phyloP scores from a whole-genome alignment of 2,113 vertebrate species.

The Cepphus grylle region DNA sequence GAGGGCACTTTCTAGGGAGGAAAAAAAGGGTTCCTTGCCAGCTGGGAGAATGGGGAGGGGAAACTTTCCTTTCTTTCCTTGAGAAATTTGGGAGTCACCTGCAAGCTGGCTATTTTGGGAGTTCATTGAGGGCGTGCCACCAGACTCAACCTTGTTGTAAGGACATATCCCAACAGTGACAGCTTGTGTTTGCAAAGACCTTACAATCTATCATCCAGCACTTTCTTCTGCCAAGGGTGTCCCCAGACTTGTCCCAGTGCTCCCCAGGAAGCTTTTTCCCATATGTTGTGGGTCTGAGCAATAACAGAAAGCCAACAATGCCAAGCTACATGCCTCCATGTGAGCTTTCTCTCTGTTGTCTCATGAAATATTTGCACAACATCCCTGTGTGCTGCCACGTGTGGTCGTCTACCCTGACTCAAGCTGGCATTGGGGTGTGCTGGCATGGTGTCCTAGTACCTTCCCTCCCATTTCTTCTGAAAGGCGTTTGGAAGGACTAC shows the following conservation, averaged over 20 bases:
- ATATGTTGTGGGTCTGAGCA: not conserved
- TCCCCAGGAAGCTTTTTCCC: not conserved
- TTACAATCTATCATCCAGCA: not conserved
- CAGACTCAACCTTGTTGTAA: not conserved
- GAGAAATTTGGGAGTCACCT: not conserved
- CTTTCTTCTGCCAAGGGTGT: not conserved
- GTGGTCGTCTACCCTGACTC: not conserved
- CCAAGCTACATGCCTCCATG: rapidly evolving
- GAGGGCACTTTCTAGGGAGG: not conserved
- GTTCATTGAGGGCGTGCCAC: not conserved
- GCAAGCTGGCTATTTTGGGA: not conserved
- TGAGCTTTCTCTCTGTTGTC: not conserved
- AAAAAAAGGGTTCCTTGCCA: not conserved
- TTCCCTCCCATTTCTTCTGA: not conserved
- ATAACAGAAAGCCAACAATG: not conserved
- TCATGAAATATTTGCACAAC: rapidly evolving
- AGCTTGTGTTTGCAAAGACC: not conserved
- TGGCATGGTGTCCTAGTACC: not conserved
- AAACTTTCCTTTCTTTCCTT: not conserved
- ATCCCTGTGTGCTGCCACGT: rapidly evolving
- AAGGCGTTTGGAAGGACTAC: not conserved
- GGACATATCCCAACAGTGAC: not conserved
- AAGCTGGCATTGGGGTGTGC: not conserved
- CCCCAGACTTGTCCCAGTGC: not conserved
- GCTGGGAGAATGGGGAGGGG: not conserved